Conservation (phyloP, 2,113 vertebrate genomes). For the Aramus guarauna region DNA sequence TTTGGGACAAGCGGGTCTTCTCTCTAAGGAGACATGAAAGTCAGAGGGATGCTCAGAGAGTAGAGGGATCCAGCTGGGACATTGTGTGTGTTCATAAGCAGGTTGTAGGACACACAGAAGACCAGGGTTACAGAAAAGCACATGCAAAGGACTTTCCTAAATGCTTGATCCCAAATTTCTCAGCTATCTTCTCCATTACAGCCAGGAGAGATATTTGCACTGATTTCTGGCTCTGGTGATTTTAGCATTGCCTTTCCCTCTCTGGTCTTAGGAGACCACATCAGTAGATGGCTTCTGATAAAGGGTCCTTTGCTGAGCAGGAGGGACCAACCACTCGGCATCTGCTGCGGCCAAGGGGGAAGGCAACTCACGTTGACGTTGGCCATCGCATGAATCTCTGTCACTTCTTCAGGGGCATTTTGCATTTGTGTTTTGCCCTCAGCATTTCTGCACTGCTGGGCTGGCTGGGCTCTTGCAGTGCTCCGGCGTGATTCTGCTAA, state of each 20-base stretch:
- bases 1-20: neutral
- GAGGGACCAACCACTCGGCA: accelerated
- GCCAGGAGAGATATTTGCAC: neutral
- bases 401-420: neutral
- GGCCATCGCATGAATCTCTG: neutral
- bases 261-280: neutral
- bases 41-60: neutral
- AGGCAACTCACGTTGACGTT: accelerated
- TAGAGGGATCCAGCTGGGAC: neutral
- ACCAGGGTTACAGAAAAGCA: neutral
- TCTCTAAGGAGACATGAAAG: neutral
- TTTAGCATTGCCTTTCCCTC: neutral
- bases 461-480: neutral
- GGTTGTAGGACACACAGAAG: neutral
- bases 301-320: neutral
- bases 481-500: conserved; percentile 50
- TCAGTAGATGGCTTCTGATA: neutral
- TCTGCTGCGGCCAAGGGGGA: accelerated
- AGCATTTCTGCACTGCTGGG: neutral
- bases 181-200: neutral
- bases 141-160: neutral
- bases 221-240: neutral
- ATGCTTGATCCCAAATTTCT: neutral
- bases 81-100: accelerated
- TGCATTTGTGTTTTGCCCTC: neutral